A percentile compares a stretch with the other conserved stretches of the same genome.
phyloP scores from a whole-genome alignment of 2,113 vertebrate species.

The Tachysurus fulvidraco region DNA sequence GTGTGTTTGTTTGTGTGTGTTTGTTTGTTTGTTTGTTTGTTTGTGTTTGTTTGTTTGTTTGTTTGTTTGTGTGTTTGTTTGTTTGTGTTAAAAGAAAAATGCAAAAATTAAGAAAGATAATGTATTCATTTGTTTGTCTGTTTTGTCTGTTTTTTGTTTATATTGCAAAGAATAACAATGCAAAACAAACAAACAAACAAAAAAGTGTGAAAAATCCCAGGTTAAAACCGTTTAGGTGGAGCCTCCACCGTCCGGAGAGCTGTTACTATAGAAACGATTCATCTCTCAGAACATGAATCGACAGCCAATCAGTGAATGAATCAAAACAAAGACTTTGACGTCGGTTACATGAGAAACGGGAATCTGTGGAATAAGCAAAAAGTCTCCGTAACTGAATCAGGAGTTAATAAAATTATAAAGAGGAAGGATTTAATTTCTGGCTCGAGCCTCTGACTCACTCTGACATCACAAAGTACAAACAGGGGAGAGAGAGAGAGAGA shows the following conservation, averaged over 20 bases:
- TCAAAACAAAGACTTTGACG: not conserved
- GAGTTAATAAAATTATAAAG: not conserved
- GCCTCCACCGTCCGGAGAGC: not conserved
- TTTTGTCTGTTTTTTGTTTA: no score
- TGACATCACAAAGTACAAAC: not conserved
- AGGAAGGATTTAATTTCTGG: conserved; percentile 10
- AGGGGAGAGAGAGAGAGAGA: not conserved
- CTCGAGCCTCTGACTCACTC: not conserved
- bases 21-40: no score
- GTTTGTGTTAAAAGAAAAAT: no score
- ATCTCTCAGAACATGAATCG: not conserved
- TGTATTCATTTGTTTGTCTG: no score
- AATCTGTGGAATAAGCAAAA: not conserved
- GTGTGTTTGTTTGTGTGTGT: no score
- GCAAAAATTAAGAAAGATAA: no score
- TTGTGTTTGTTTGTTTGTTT: no score
- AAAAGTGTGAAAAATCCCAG: not conserved
- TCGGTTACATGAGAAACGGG: not conserved
- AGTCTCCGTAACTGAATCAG: not conserved
- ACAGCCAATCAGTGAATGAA: not conserved
- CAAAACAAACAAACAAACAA: no score
- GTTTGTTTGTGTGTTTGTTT: no score
- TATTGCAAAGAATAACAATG: no score
- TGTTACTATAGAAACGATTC: not conserved
- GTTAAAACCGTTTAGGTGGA: not conserved